Conservation (phyloP, 2,113 vertebrate genomes). For the Acanthisitta chloris region DNA sequence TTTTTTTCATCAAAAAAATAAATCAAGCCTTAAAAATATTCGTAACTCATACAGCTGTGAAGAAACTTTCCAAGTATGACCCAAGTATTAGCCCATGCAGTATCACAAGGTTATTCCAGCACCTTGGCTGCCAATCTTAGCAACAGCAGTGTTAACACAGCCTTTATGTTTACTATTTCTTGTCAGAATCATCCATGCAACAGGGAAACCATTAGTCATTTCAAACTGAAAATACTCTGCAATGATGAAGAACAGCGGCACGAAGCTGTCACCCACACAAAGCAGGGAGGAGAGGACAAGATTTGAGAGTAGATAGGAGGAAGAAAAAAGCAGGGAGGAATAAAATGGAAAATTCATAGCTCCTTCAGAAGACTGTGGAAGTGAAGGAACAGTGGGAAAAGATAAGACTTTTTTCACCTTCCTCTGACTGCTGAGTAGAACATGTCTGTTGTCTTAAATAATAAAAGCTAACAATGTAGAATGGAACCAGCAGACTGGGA, state of each 20-base stretch:
- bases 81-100: neutral
- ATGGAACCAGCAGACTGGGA: neutral
- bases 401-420: neutral
- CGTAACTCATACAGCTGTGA: neutral
- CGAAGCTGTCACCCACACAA: neutral
- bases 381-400: neutral
- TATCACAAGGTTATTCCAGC: neutral
- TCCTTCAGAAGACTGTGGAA: neutral
- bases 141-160: neutral
- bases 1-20: neutral
- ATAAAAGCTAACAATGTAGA: neutral
- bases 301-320: neutral
- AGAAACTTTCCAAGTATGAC: constrained; percentile 15
- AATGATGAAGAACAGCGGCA: neutral
- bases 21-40: neutral
- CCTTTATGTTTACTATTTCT: constrained; percentile 29
- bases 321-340: neutral
- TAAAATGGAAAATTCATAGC: neutral
- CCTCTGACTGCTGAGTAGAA: rapidly evolving
- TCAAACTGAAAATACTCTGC: neutral
- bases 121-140: neutral
- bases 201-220: constrained; percentile 37
- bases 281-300: neutral
- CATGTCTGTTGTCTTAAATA: neutral
- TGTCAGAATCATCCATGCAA: neutral